These are phyloP conservation scores for Knipowitschia caucasica DNA, from an alignment of 2,797 vertebrate species.

Conservation along the genomic window DNA sequence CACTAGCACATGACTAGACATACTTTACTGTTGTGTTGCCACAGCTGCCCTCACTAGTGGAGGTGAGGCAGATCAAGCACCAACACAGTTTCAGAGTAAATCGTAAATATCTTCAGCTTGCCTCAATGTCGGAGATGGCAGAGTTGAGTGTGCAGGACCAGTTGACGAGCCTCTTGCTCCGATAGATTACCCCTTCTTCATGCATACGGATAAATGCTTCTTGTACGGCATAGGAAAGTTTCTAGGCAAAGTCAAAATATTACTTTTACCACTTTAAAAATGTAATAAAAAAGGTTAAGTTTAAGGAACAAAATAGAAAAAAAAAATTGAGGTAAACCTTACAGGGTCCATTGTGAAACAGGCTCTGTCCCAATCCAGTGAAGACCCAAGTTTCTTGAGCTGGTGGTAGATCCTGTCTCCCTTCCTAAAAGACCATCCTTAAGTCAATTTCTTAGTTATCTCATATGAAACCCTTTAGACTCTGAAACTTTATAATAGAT, in stretches of 20 bases:
- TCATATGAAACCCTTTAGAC: too few species aligned
- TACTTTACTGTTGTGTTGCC: too few species aligned
- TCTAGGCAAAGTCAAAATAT: constrained; percentile 60
- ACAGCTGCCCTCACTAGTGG: too few species aligned
- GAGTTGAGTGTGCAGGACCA: constrained; percentile 93
- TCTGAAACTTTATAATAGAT: too few species aligned
- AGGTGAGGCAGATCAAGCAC: too few species aligned
- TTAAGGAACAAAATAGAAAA: too few species aligned
- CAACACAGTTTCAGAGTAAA: background rate
- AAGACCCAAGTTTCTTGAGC: constrained; percentile 86
- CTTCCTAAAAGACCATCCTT: constrained; percentile 71
- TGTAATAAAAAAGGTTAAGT: too few species aligned
- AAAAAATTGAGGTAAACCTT: constrained; percentile 33
- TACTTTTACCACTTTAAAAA: too few species aligned
- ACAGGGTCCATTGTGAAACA: constrained; percentile 94
- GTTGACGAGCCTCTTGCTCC: constrained; percentile 91
- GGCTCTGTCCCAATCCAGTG: constrained; percentile 90
- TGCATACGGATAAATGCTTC: constrained; percentile 89
- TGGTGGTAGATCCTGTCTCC: constrained; percentile 93
- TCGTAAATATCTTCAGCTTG: constrained; percentile 13
- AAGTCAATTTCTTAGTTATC: background rate
- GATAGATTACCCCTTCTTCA: constrained; percentile 86
- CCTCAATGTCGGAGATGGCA: constrained; percentile 90
- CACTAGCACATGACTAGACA: background rate
- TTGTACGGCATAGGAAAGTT: constrained; percentile 86